Evolutionary conservation across 2,797 vertebrate genomes (phyloP), one percentile per base, ranked within the genome.

Genomic region (Podarcis siculus): DNA sequence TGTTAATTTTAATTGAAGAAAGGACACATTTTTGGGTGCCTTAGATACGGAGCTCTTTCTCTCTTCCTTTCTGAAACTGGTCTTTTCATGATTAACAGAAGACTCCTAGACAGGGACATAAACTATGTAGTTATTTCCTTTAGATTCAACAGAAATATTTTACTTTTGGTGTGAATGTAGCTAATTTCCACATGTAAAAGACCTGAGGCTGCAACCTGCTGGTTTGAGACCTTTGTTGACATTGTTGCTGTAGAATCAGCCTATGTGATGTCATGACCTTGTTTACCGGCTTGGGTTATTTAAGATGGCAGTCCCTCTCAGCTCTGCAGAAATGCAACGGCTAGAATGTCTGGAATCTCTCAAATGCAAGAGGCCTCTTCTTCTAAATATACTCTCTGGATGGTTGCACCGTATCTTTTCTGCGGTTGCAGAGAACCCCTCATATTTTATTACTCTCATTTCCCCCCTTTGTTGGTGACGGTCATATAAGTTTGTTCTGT

Each of bases 351-450:
- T 93, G 95, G 95, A 94, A 95, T 95, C 78, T 58, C 78, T 92
- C 83, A 89, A 72, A 87, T 12, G 79, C 90, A 82, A 72, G 78
- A 94, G 92, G 92, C 93, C 86, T 93, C 90, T 84, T 0, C 0
- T 91, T 91, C 93, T 95, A 94, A 95, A 94, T 95, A 90, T 95
- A 89, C 87, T 85, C 87, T 94, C 77, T 79, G 87, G 90, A 79
- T 85, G 85, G 88, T 95, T 96, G 42, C 91, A 87, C 80, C 81
- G 88, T 94, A 82, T 78, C 91, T 92, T 64, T 88, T 90, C 76
- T 90, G 88, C 87, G 85, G 82, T 89, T 93, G 80, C 86, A 91
- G 91, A 89, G 83, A 87, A 90, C 83, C 73, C 79, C 85, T 81
- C 64, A 15, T 82, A 19, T 85, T 92, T 94, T 89, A 55, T 49